Base-by-base conservation (phyloP, 64 coral and sea anemone genomes). In the Dendronephthya gigantea region DNA sequence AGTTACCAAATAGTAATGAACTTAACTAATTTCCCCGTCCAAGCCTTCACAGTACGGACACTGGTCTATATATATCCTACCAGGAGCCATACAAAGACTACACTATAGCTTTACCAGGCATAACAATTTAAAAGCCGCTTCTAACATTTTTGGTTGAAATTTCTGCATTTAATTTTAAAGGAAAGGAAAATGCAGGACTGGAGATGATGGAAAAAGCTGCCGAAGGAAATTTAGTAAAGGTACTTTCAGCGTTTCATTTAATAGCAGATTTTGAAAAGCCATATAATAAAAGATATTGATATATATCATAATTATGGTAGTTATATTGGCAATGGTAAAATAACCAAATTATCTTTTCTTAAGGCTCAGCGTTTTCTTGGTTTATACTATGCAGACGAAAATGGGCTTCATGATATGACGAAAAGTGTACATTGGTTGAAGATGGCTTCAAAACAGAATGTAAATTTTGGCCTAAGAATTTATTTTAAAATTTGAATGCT, bases 301-400 rank as follows among this genome's bases (percentile, higher is more conserved):
- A 8, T 10, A 22, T 52, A 52, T 52, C 50, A 52, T 10, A n/a
- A n/a, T n/a, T n/a, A n/a, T n/a, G n/a, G n/a, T 45, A 45, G 41
- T 6, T 45, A 45, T 45, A 45, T 45, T 45, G 41, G 11, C 4
- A 11, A 45, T 45, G n/a, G n/a, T n/a, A n/a, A n/a, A n/a, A n/a
- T n/a, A n/a, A n/a, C n/a, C n/a, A n/a, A n/a, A n/a, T n/a, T 45
- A 9, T 16, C 36, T 15, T 79, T 79, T 34, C 14, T 79, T 19
- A 36, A 79, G 72, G 72, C 72, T 36, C 72, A 79, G 37, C 34
- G 72, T 7, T 79, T 79, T 39, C 72, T 79, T 79, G 72, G 72
- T 34, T 39, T 79, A 16, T 79, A 79, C 36, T 79, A 79, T 19
- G 72, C 72, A 36, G 72, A 79, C 10, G 15, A 2, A 29, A 79